Evolutionary conservation across 2,113 vertebrate species (phyloP).

Genomic region (Columba janthina): DNA sequence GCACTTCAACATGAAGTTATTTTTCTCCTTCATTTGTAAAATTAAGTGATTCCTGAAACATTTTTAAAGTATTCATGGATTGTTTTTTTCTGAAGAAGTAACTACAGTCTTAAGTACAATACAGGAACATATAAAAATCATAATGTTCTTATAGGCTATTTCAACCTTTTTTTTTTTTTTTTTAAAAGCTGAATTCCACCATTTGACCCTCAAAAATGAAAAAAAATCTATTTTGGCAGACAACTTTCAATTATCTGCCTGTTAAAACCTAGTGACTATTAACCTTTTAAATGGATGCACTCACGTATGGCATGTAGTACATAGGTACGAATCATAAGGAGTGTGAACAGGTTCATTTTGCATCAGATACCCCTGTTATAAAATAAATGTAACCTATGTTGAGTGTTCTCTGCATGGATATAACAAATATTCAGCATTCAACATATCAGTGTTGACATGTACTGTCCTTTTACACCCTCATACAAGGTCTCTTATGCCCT

Average conservation of each 20-base stretch:
- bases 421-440: background rate
- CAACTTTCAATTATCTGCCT: background rate
- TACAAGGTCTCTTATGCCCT: background rate
- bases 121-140: background rate
- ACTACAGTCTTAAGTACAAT: background rate
- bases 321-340: background rate
- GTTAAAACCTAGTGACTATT: background rate
- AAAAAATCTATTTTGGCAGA: background rate
- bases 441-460: background rate
- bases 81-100: background rate
- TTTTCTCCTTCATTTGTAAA: background rate
- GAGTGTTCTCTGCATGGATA: background rate
- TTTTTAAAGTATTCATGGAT: background rate
- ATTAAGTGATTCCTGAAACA: background rate
- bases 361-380: background rate
- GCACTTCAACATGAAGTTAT: slow-evolving; percentile 23
- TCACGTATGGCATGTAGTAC: background rate
- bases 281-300: background rate
- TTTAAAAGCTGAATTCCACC: background rate
- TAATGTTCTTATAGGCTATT: background rate
- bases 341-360: background rate
- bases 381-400: background rate
- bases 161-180: background rate
- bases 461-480: background rate
- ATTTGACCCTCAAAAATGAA: background rate